Base-by-base conservation (phyloP, 2,113 vertebrate genomes). In the Oncorhynchus kisutch region DNA sequence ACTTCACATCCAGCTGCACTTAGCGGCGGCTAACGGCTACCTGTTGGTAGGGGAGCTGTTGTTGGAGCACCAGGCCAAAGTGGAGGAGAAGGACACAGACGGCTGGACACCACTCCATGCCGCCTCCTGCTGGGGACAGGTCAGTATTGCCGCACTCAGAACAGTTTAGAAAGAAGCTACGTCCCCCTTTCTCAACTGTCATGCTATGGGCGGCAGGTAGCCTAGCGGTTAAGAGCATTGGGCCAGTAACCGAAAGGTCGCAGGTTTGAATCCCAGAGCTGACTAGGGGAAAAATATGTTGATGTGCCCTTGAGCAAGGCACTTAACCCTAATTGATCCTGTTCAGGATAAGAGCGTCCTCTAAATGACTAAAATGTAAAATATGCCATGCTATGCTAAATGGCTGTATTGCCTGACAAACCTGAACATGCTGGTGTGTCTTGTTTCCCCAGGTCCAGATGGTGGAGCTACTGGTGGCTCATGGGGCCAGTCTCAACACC, bases 91-190 rank as follows among this genome's bases (percentile, higher is more conserved):
- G 67, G 97, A 98, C 69, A 59, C 18, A 0, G 97, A 98, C 0
- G 96, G 97, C 13, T 98, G 97, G 97, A 94, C 95, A 2, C 95
- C 97, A 0, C 92, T 97, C 0, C 96, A 98, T 0, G 97, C 96
- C 0, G 96, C 96, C 0, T 92, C 96, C 75, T 97, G 95, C 86
- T 98, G 97, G 97, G 96, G 95, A 79, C 96, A 98, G 92, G 96
- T 97, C 66, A 77, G 92, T 75, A 51, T 62, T 86, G 84, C 85
- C 81, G 12, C 29, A 59, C 11, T 29, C 11, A 34, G 67, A 18
- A 45, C 39, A 45, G 11, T 7, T 18, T 70, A 48, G 20, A 70
- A n/a, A 22, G 51, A n/a, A 62, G 5, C 14, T 34, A 75, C 66
- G 13, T 2, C 29, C 57, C 67, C 12, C 57, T 54, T 39, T 16